Base-by-base conservation (phyloP, 1,140 invertebrate species). In the Aplysia californica region DNA sequence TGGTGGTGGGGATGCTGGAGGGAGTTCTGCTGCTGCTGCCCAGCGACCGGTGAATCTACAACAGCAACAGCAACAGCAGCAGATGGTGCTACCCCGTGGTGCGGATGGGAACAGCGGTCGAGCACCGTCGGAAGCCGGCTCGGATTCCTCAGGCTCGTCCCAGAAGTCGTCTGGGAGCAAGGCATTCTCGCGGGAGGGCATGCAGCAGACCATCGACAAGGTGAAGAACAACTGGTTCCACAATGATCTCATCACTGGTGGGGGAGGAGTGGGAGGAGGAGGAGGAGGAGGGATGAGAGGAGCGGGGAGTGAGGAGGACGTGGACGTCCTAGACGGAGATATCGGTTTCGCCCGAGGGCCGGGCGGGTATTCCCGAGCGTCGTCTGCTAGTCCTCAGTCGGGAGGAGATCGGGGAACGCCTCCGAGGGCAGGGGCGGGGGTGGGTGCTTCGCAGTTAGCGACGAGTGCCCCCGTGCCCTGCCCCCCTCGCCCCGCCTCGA, bases 181-280 rank as follows among this genome's bases (percentile, higher is more conserved):
- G 50, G 68, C 83, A 21, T 83, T 86, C 39, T 86, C 83, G 1
- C 72, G 84, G 36, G 84, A 85, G 50, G 83, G 82, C 0, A 85
- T 87, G 15, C 86, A 87, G 74, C 79, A 86, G 38, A 85, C 84
- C 1, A 86, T 86, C 29, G 86, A 86, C 74, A 85, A 83, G 76
- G 84, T 86, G 6, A 66, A 77, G 5, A 83, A 83, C 50, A 86
- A 82, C 41, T 86, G 84, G 84, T 84, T 87, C 61, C 83, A 83
- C 59, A 82, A 78, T 33, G 78, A 79, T 21, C 68, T 80, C 15
- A 41, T 61, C 31, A 36, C 21, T n/a, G 39, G 44, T 31, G 41
- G 64, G 29, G 15, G 67, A 29, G 33, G 33, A 67, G 55, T 39
- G 36, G 6, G 65, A 72, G 33, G 73, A 59, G 67, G 18, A 21